These are phyloP conservation scores for Pleuronectes platessa DNA, from an alignment of 2,113 vertebrate species.

Conservation along the genomic window DNA sequence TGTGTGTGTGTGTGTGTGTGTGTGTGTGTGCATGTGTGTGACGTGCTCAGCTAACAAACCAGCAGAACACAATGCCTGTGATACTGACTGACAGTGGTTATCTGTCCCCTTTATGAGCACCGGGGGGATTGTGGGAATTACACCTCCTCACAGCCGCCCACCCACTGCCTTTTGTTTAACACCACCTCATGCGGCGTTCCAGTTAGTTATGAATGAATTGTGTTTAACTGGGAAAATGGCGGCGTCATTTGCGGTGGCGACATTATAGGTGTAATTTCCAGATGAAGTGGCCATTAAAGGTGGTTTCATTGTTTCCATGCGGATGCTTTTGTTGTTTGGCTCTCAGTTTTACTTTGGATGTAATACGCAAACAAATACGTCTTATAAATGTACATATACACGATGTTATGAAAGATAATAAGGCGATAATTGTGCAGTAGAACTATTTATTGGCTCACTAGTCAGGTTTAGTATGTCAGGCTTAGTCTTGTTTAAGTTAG, in stretches of 20 bases:
- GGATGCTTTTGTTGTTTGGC: constrained; percentile 8
- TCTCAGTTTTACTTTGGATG: background rate
- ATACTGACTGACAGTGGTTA: constrained; percentile 48
- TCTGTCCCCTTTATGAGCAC: constrained; percentile 47
- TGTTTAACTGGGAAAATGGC: constrained; percentile 33
- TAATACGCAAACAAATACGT: background rate
- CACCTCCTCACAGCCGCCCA: constrained; percentile 43
- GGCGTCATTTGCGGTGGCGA: constrained; percentile 15
- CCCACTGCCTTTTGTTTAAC: constrained; percentile 42
- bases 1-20: background rate
- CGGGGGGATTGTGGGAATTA: constrained; percentile 30
- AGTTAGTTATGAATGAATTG: constrained; percentile 46
- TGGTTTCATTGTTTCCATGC: constrained; percentile 16
- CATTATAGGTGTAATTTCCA: constrained; percentile 22
- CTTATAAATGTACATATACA: background rate
- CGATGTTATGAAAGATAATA: background rate
- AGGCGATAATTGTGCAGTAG: background rate
- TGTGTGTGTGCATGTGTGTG: background rate
- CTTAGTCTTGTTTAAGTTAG: background rate
- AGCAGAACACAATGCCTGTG: constrained; percentile 22
- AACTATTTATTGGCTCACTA: background rate
- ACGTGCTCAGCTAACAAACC: constrained; percentile 38
- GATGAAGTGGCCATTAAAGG: constrained; percentile 38
- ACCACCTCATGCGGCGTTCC: constrained; percentile 20
- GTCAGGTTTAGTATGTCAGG: background rate